Evolutionary conservation across 2,797 vertebrate genomes (phyloP), one percentile per base, ranked within the genome.

Genomic region (Trachops cirrhosus): DNA sequence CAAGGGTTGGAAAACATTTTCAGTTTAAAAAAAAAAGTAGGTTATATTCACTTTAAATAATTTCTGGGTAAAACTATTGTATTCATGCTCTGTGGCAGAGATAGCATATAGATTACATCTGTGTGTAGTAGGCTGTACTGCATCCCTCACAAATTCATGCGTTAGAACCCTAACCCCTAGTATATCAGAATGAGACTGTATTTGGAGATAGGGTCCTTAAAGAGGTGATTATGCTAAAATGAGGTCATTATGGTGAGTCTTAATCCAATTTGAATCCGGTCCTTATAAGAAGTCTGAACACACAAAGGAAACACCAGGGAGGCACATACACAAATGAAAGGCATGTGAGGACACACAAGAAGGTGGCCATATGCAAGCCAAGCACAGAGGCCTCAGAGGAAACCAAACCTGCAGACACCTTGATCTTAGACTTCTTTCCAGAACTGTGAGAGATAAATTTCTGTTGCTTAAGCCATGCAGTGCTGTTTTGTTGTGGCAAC

Each of bases 21-120:
- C 52, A 90, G 39, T 50, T 70, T 2, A 32, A 59, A 93, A 78
- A 78, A 62, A 62, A 62, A 91, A 26, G 18, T 12, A 59, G 26
- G 50, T 68, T 80, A 44, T 19, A 73, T 32, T 52, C 22, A 82
- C 29, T 88, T 64, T 75, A 52, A 73, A 73, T 21, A 84, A 89
- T 89, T 88, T n/a, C 79, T 70, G 26, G 54, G 39, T 88, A 89
- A 95, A 90, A 92, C 77, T 67, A 75, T 26, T 82, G 15, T 5
- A 26, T 54, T 52, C 22, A 83, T 37, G 50, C 15, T 83, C 64
- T 91, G 41, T 83, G 21, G 52, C 48, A 85, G 22, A 50, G 32
- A 90, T 2, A 54, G 22, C 74, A 77, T 70, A 89, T 12, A 84
- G 11, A 91, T 83, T 59, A n/a, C 50, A 59, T 37, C 57, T 77